phyloP scores from a whole-genome alignment of 2,113 vertebrate species.

The Dolichotis patagonum region DNA sequence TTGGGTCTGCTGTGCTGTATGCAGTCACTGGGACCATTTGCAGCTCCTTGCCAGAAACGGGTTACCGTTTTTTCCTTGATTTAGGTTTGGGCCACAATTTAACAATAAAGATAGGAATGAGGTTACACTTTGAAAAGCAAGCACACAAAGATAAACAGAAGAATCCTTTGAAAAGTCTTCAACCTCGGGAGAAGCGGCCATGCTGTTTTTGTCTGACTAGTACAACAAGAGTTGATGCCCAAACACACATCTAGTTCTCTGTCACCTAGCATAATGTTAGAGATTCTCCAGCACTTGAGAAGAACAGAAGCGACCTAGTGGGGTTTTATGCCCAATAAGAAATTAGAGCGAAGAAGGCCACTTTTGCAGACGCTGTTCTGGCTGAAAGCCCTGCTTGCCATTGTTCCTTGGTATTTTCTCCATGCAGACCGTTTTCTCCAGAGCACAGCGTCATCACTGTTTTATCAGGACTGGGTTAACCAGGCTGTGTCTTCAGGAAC shows the following conservation, averaged over 20 bases:
- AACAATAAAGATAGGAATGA: neutral
- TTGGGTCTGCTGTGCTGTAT: neutral
- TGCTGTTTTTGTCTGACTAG: neutral
- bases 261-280: neutral
- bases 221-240: neutral
- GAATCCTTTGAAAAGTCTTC: neutral
- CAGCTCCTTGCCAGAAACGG: neutral
- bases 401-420: neutral
- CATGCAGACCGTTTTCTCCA: neutral
- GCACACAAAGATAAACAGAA: neutral
- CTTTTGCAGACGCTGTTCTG: neutral
- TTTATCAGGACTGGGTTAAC: neutral
- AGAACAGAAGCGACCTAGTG: neutral
- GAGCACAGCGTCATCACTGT: neutral
- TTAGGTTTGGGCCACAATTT: neutral
- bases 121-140: neutral
- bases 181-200: fast-evolving
- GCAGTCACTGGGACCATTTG: neutral
- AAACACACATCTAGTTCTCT: neutral
- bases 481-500: neutral
- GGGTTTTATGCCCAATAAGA: neutral
- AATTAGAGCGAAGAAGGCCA: neutral
- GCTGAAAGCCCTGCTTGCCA: neutral
- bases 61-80: neutral
- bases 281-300: neutral